These are phyloP conservation scores for Cathartes aura DNA, from an alignment of 2,113 vertebrate genomes.

Conservation along the genomic window DNA sequence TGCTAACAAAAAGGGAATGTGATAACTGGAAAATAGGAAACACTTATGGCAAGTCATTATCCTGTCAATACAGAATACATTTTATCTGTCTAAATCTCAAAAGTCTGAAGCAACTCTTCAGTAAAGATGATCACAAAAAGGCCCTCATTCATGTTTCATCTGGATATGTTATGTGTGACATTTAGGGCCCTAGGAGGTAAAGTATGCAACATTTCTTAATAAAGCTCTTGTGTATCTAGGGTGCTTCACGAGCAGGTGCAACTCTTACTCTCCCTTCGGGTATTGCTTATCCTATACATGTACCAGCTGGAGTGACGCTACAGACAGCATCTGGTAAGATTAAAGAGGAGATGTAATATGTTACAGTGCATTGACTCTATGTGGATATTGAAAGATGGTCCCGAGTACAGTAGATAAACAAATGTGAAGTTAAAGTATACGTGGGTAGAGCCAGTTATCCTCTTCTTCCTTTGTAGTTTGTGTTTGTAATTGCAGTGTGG, in stretches of 20 bases:
- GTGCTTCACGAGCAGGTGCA: conserved; percentile 63
- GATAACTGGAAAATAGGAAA: not conserved
- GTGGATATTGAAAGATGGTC: not conserved
- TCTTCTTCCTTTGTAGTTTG: not conserved
- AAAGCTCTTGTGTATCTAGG: conserved; percentile 73
- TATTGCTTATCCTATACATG: conserved; percentile 87
- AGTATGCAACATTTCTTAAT: not conserved
- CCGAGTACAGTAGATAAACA: not conserved
- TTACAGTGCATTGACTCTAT: not conserved
- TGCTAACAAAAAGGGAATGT: not conserved
- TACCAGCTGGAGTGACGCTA: conserved; percentile 90
- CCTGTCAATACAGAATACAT: not conserved
- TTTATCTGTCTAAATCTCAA: not conserved
- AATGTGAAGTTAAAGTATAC: not conserved
- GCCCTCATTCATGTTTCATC: accelerated
- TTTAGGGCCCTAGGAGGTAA: not conserved
- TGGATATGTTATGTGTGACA: not conserved
- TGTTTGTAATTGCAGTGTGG: not conserved
- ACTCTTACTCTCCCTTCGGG: conserved; percentile 85
- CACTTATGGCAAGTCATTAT: not conserved
- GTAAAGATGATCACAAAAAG: not conserved
- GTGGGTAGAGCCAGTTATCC: not conserved
- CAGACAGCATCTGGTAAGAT: conserved; percentile 89
- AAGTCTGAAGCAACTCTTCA: not conserved
- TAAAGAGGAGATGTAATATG: not conserved